Conservation (phyloP, 2,888 invertebrate genomes). For the Dascillus cervinus region DNA sequence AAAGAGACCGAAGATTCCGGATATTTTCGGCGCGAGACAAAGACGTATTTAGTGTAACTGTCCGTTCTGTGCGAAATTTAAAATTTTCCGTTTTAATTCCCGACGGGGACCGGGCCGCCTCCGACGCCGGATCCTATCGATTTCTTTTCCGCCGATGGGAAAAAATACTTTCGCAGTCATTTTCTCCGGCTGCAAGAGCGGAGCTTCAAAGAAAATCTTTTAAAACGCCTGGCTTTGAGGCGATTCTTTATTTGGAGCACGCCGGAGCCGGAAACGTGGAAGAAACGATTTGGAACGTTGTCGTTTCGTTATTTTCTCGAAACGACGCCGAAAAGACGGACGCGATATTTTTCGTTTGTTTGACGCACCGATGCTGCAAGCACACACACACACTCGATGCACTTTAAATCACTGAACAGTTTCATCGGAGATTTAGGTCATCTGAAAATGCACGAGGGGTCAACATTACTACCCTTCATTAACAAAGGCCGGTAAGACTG, state of each 20-base stretch:
- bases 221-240: constrained; percentile 23
- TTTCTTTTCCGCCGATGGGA: constrained; percentile 10
- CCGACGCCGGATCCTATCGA: too few species aligned
- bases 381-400: too few species aligned
- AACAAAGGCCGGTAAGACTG: too few species aligned
- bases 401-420: too few species aligned
- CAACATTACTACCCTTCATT: too few species aligned
- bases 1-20: constrained; percentile 12
- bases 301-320: too few species aligned
- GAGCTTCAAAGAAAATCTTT: constrained; percentile 24
- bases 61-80: constrained; percentile 28
- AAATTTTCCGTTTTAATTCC: constrained; percentile 23
- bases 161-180: neutral
- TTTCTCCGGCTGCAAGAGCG: neutral
- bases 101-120: constrained; percentile 3
- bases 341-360: too few species aligned
- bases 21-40: constrained; percentile 15
- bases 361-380: too few species aligned
- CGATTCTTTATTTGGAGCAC: constrained; percentile 23
- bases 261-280: constrained; percentile 22
- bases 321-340: too few species aligned
- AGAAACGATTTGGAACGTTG: constrained; percentile 19
- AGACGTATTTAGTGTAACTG: constrained; percentile 14
- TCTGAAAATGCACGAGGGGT: too few species aligned
- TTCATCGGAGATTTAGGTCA: too few species aligned